Evolutionary conservation across 2,797 vertebrate species (phyloP).

Genomic region (Macropus fuliginosus): DNA sequence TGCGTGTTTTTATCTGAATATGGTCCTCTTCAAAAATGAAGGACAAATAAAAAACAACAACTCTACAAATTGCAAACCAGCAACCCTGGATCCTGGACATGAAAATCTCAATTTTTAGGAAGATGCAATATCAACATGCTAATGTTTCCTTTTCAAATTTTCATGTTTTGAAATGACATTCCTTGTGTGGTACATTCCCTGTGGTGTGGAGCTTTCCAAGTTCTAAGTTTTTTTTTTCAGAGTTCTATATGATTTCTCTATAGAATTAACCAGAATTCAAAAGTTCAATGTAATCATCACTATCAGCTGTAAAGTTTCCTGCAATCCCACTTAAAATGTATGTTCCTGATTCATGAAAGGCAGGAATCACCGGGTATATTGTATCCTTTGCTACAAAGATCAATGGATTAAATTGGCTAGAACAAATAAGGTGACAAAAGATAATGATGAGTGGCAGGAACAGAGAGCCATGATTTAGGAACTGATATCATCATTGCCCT

Average conservation of each 20-base stretch:
- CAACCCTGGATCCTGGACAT: not conserved
- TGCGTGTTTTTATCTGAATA: conserved; percentile 2
- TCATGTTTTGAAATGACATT: conserved; percentile 17
- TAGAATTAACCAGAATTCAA: conserved; percentile 51
- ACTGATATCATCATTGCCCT: conserved; percentile 64
- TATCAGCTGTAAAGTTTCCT: conserved; percentile 48
- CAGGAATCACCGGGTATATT: conserved; percentile 76
- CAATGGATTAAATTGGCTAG: conserved; percentile 85
- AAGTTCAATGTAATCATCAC: conserved; percentile 44
- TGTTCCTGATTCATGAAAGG: conserved; percentile 75
- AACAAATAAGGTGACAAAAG: conserved; percentile 85
- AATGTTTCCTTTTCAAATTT: not conserved
- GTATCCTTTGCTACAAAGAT: conserved; percentile 79
- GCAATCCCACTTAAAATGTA: conserved; percentile 63
- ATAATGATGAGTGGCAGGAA: conserved; percentile 82
- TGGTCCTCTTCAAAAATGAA: too few relatives aligned
- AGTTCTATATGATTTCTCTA: conserved; percentile 39
- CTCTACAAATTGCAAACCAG: not conserved
- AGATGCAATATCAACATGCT: not conserved
- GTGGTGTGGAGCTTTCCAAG: not conserved
- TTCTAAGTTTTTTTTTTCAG: conserved; percentile 14
- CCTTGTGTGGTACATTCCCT: not conserved
- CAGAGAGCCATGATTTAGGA: conserved; percentile 72
- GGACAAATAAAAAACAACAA: too few relatives aligned
- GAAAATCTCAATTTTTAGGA: not conserved